These are phyloP conservation scores for Zootermopsis nevadensis DNA, from an alignment of 2,888 invertebrate genomes.

Conservation along the genomic window DNA sequence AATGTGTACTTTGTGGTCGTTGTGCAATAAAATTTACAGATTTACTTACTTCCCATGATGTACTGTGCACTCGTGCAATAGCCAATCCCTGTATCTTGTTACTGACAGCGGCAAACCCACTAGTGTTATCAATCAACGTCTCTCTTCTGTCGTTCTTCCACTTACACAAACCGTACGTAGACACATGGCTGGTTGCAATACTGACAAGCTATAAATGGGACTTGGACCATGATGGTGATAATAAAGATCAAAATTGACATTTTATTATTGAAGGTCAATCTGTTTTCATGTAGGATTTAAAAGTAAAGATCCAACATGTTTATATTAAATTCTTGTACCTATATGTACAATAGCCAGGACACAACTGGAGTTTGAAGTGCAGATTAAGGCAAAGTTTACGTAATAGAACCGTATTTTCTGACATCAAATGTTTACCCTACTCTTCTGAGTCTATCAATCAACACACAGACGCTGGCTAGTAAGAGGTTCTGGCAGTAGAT, in stretches of 20 bases:
- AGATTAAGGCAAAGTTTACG: conserved; percentile 31
- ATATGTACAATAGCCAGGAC: background rate
- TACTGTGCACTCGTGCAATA: conserved; percentile 16
- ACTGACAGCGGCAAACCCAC: background rate
- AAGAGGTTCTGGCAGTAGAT: conserved; percentile 23
- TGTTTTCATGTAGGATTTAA: background rate
- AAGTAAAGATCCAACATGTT: background rate
- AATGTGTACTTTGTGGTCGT: conserved; percentile 11
- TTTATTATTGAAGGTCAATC: background rate
- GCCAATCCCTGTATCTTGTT: background rate
- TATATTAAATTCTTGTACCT: background rate
- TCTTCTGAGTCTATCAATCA: background rate
- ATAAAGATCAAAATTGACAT: background rate
- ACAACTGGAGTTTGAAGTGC: conserved; percentile 14
- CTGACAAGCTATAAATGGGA: background rate
- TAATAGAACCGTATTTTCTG: background rate
- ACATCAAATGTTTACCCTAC: background rate
- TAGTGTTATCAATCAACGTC: background rate
- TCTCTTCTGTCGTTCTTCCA: background rate
- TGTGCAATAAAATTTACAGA: conserved; percentile 6
- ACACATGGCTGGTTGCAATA: background rate
- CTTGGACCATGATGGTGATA: background rate
- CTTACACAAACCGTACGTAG: background rate
- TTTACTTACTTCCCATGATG: background rate
- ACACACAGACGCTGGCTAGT: background rate